phyloP scores from a whole-genome alignment of 2,888 invertebrate species.

The Caenorhabditis sp. region DNA sequence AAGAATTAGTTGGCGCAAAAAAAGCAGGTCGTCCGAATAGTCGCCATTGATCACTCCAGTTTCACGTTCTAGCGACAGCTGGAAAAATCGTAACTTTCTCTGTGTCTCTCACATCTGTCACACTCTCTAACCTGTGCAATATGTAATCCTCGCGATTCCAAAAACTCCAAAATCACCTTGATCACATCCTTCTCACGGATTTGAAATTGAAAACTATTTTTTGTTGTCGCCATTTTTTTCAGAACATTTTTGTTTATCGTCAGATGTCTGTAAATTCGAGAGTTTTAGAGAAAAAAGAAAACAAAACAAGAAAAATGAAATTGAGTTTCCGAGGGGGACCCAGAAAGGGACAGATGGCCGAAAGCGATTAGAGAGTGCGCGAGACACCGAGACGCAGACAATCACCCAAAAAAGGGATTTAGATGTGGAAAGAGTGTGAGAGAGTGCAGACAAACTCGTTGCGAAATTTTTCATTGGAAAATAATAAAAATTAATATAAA shows the following conservation, averaged over 20 bases:
- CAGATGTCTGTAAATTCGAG: neutral
- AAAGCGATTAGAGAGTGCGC: conserved; percentile 5
- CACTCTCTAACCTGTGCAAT: conserved; percentile 79
- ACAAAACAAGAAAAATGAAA: neutral
- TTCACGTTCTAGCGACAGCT: conserved; percentile 82
- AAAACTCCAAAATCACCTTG: conserved; percentile 75
- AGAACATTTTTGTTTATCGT: neutral
- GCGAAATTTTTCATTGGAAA: neutral
- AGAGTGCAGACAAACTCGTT: neutral
- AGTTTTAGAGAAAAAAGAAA: neutral
- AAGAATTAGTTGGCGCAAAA: conserved; percentile 82
- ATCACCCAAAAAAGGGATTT: conserved; percentile 9
- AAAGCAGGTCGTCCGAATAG: conserved; percentile 91
- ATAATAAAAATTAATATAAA: neutral
- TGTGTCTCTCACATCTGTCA: too few relatives aligned
- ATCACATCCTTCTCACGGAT: conserved; percentile 73
- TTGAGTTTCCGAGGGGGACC: neutral
- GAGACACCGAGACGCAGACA: conserved; percentile 14
- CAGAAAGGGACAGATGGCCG: conserved; percentile 24
- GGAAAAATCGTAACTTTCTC: conserved; percentile 11
- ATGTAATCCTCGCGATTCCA: conserved; percentile 84
- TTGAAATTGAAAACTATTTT: conserved; percentile 52
- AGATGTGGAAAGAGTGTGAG: neutral
- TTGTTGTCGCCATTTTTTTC: neutral
- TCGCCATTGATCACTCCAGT: conserved; percentile 92